A percentile compares a stretch with the other conserved stretches of the same genome.
Evolutionary conservation across 2,113 vertebrate species (phyloP).

Genomic region (Parus major): DNA sequence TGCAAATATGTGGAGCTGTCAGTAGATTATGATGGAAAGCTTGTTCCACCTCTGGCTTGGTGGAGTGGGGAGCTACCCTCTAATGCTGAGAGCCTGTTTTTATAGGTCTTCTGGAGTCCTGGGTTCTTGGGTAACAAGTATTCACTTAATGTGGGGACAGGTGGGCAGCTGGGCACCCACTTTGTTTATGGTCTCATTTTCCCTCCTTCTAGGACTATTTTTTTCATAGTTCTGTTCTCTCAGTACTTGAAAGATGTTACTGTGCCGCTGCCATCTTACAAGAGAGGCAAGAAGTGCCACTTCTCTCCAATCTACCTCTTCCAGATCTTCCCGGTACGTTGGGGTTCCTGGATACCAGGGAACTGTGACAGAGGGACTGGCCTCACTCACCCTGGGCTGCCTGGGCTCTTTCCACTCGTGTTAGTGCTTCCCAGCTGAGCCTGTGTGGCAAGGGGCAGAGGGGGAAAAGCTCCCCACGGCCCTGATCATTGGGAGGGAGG

Average conservation of each 20-base stretch:
- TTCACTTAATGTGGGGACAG: background rate
- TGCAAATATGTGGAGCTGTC: background rate
- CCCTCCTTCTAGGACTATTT: conserved; percentile 81
- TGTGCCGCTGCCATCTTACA: conserved; percentile 81
- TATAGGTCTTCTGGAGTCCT: background rate
- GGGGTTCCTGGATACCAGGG: background rate
- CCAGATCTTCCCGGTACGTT: conserved; percentile 91
- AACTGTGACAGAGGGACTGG: background rate
- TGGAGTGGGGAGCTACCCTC: background rate
- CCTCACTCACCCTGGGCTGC: fast-evolving
- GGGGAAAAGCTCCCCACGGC: background rate
- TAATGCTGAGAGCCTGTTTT: background rate
- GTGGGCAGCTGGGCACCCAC: background rate
- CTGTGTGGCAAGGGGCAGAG: background rate
- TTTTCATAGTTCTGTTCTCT: conserved; percentile 91
- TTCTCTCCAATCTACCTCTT: conserved; percentile 82
- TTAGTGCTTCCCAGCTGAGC: background rate
- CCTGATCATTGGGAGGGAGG: background rate
- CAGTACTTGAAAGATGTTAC: conserved; percentile 90
- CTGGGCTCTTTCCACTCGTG: background rate
- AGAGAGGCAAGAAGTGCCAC: conserved; percentile 78
- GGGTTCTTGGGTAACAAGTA: background rate
- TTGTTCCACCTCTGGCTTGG: background rate
- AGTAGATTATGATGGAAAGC: background rate
- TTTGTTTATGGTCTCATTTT: background rate